Percentiles rank a stretch among this genome's conserved stretches.
These are phyloP conservation scores for Scrobipalpa costella DNA, from an alignment of 2,888 invertebrate genomes.

Conservation along the genomic window DNA sequence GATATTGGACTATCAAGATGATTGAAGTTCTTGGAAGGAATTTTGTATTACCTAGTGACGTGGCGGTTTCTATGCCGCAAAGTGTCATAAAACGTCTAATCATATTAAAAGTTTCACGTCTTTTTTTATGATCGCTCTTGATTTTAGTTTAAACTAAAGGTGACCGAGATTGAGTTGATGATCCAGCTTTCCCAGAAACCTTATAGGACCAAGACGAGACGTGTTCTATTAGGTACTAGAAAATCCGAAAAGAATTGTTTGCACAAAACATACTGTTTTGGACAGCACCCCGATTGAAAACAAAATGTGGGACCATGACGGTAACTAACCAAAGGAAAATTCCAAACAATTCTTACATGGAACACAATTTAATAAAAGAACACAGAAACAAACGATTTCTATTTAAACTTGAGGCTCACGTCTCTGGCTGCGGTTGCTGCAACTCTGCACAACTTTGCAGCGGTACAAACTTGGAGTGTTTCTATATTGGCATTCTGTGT, in stretches of 20 bases:
- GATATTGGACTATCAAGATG: slow-evolving; percentile 18
- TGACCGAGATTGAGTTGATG: no score
- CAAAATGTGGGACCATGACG: no score
- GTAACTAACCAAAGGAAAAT: neutral
- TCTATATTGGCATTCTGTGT: slow-evolving; percentile 12
- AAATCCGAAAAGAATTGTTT: no score
- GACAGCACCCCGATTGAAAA: no score
- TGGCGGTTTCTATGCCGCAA: neutral
- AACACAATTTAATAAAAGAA: neutral
- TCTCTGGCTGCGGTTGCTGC: slow-evolving; percentile 12
- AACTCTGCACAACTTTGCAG: neutral
- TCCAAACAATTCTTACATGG: neutral
- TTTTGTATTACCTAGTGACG: slow-evolving; percentile 9
- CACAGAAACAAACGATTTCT: slow-evolving; percentile 12
- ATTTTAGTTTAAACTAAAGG: no score
- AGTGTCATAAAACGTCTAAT: no score
- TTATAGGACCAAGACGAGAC: no score
- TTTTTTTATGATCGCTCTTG: no score
- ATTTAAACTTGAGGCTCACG: slow-evolving; percentile 7
- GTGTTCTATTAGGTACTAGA: no score
- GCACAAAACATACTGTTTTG: no score
- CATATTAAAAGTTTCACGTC: no score
- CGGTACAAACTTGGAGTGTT: slow-evolving; percentile 3
- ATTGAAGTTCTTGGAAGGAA: slow-evolving; percentile 13
- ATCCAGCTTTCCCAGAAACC: no score